These are phyloP conservation scores for Climacteris rufus DNA, from an alignment of 2,113 vertebrate species.

Conservation along the genomic window DNA sequence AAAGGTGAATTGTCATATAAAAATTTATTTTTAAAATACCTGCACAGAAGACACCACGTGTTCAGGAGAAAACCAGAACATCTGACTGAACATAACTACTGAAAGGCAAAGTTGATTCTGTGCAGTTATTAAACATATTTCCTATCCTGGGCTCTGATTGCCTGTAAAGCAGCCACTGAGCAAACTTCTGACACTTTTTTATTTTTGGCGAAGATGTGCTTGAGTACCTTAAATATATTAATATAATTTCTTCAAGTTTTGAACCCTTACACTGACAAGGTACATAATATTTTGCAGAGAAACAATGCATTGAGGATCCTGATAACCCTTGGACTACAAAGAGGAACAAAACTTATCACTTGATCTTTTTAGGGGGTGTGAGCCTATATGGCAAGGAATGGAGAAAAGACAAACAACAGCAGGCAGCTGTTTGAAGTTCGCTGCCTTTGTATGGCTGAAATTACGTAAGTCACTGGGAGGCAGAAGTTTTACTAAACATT, in stretches of 20 bases:
- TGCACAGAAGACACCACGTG: background rate
- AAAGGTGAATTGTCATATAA: background rate
- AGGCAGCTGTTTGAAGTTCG: background rate
- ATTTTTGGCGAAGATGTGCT: background rate
- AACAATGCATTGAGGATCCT: background rate
- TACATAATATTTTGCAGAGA: background rate
- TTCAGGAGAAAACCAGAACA: background rate
- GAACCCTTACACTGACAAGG: background rate
- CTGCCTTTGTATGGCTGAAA: background rate
- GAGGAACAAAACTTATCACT: background rate
- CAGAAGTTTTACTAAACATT: background rate
- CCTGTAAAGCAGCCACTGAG: background rate
- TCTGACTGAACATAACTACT: background rate
- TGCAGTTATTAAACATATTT: background rate
- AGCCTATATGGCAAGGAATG: background rate
- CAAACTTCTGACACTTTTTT: background rate
- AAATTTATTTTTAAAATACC: background rate
- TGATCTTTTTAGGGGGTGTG: background rate
- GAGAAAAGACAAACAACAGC: accelerated
- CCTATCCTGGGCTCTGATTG: background rate
- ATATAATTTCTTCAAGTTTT: background rate
- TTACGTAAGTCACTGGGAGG: background rate
- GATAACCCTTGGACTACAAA: background rate
- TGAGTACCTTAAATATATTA: background rate
- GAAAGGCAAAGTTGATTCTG: background rate